phyloP scores from a whole-genome alignment of 2,888 invertebrate genomes.

The Hyppa rectilinea region DNA sequence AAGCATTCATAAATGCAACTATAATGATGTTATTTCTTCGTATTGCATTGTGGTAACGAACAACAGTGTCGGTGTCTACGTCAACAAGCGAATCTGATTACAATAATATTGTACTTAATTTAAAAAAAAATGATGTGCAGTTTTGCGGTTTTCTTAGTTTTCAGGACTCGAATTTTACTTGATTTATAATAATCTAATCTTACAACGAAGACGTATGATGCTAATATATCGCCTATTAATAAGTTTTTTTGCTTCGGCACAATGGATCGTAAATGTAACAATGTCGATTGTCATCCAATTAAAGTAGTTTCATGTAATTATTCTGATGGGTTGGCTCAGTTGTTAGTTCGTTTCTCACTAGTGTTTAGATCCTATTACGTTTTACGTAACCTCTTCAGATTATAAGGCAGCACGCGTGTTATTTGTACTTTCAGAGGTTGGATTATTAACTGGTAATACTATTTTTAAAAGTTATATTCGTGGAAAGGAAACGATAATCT shows the following conservation, averaged over 20 bases:
- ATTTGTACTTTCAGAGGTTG: conserved; percentile 8
- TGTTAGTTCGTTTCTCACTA: conserved; percentile 41
- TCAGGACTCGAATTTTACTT: conserved; percentile 47
- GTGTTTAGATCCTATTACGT: conserved; percentile 41
- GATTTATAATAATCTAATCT: conserved; percentile 30
- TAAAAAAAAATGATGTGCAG: background rate
- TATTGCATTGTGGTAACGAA: conserved; percentile 20
- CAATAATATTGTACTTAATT: conserved; percentile 5
- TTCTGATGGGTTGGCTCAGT: conserved; percentile 46
- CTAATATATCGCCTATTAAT: conserved; percentile 41
- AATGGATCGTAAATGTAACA: conserved; percentile 62
- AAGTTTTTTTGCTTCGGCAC: conserved; percentile 52
- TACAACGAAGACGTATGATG: conserved; percentile 30
- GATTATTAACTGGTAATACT: conserved; percentile 10
- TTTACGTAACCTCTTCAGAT: conserved; percentile 51
- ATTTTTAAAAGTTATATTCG: conserved; percentile 19
- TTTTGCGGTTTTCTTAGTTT: conserved; percentile 9
- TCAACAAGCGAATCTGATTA: conserved; percentile 34
- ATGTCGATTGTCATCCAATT: conserved; percentile 67
- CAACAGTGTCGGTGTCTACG: conserved; percentile 17
- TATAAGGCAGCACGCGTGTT: conserved; percentile 15
- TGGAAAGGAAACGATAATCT: conserved; percentile 53
- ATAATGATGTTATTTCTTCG: conserved; percentile 31
- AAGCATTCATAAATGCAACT: conserved; percentile 30
- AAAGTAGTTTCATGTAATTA: conserved; percentile 63